These are phyloP conservation scores for Champsocephalus gunnari DNA, from an alignment of 2,797 vertebrate genomes.

Conservation along the genomic window DNA sequence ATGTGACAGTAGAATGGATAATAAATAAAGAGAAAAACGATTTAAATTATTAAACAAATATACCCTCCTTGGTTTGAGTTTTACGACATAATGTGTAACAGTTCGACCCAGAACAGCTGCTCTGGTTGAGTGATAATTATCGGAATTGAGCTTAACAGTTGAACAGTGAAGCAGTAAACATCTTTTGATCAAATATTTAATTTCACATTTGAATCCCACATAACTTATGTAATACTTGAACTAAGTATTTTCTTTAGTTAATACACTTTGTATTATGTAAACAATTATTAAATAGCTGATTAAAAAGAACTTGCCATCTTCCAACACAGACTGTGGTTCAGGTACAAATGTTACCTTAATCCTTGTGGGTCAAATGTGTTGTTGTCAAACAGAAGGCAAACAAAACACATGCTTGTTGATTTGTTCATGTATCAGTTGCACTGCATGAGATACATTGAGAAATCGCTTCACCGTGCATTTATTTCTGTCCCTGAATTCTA, in stretches of 20 bases:
- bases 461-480: background rate
- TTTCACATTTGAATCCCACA: constrained; percentile 9
- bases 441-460: background rate
- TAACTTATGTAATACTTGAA: too few species aligned
- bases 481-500: background rate
- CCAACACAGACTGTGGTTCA: background rate
- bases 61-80: constrained; percentile 32
- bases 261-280: too few species aligned
- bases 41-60: constrained; percentile 46
- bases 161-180: constrained; percentile 8
- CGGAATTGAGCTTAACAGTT: constrained; percentile 3
- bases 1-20: constrained; percentile 53
- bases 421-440: background rate
- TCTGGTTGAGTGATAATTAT: constrained; percentile 13
- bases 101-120: constrained; percentile 33
- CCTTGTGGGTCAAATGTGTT: too few species aligned
- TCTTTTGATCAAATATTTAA: background rate
- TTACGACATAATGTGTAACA: constrained; percentile 46
- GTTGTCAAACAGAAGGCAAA: background rate
- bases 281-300: too few species aligned
- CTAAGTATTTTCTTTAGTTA: too few species aligned
- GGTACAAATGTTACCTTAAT: background rate
- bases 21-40: constrained; percentile 27
- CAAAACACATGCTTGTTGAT: background rate
- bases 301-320: too few species aligned